Base-by-base conservation (phyloP, 1,140 invertebrate species). In the Habropoda laboriosa region DNA sequence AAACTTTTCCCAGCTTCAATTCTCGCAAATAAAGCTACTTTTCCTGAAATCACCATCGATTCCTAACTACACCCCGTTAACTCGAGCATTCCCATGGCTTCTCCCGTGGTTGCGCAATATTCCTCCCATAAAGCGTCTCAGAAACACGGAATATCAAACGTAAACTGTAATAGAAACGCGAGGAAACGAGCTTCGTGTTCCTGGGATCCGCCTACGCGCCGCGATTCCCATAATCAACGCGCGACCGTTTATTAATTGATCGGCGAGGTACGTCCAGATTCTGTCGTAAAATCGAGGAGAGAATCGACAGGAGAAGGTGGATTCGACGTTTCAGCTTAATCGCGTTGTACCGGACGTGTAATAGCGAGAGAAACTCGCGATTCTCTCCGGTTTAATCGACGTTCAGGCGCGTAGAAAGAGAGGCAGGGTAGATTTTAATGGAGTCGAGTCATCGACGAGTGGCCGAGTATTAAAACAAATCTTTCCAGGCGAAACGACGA, bases 391-490 rank as follows among this genome's bases (percentile, higher is more conserved):
- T 63, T 84, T 84, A 83, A 84, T 84, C 61, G 66, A 35, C 67
- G 61, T 45, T 38, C 38, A 30, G 35, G 49, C 51, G 63, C 67
- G 75, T 30, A 49, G 38, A n/a, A 40, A 49, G 72, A 10, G 16
- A 13, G 58, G 5, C 18, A 7, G 27, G 24, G 51, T 57, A 47
- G 66, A 61, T 82, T 83, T 83, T 85, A 83, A 85, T 83, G 77
- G 82, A 21, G 16, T 16, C 60, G 40, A n/a, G 68, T 40, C 77
- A 67, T 80, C 83, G 70, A 84, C 70, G 57, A 74, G 61, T 60
- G 55, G 35, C 64, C n/a, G 64, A 55, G 70, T 74, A 82, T 86
- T 85, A 75, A 85, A 85, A 85, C 83, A 70, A 84, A 85, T 84
- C 82, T 73, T 53, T 24, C 55, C 55, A 42, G 49, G n/a, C 38